Percentiles rank a stretch among this genome's conserved stretches.
These are phyloP conservation scores for Hyperoplus lanceolatus DNA, from an alignment of 2,797 vertebrate species.

Conservation along the genomic window DNA sequence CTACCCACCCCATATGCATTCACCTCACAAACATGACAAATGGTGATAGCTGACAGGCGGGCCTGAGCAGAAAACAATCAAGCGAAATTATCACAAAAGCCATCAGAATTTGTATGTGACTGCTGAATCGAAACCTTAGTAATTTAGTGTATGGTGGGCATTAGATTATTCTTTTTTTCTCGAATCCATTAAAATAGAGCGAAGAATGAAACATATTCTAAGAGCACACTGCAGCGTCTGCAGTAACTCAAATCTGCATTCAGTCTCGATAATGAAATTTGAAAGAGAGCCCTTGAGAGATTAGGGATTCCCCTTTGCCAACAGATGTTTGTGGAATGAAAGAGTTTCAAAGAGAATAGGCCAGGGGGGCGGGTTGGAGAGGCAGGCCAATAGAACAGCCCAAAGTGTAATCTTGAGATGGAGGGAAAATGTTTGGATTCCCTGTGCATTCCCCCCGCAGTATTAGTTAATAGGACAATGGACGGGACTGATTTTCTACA, in stretches of 20 bases:
- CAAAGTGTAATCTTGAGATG: slow-evolving; percentile 80
- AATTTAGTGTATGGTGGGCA: slow-evolving; percentile 51
- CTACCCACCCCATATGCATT: background rate
- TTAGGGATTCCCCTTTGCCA: slow-evolving; percentile 80
- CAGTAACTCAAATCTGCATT: slow-evolving; percentile 76
- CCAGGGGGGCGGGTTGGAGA: slow-evolving; percentile 42
- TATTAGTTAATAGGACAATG: slow-evolving; percentile 61
- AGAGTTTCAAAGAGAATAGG: slow-evolving; percentile 66
- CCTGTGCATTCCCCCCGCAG: slow-evolving; percentile 47
- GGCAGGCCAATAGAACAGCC: slow-evolving; percentile 62
- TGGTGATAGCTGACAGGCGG: slow-evolving; percentile 2
- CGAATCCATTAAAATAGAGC: slow-evolving; percentile 65
- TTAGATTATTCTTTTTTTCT: slow-evolving; percentile 38
- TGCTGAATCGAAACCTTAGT: slow-evolving; percentile 34
- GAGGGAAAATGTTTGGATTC: slow-evolving; percentile 68
- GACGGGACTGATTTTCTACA: slow-evolving; percentile 70
- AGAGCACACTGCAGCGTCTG: slow-evolving; percentile 61
- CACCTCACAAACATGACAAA: background rate
- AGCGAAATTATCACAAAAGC: slow-evolving; percentile 44
- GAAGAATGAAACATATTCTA: slow-evolving; percentile 32
- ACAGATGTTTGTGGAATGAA: slow-evolving; percentile 83
- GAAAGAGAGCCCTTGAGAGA: slow-evolving; percentile 80
- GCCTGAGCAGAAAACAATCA: slow-evolving; percentile 24
- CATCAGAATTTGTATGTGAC: slow-evolving; percentile 32
- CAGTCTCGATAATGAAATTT: slow-evolving; percentile 79